These are phyloP conservation scores for rat (Rattus norvegicus) DNA, from an alignment of 2,113 vertebrate species.

Conservation along the genomic window DNA sequence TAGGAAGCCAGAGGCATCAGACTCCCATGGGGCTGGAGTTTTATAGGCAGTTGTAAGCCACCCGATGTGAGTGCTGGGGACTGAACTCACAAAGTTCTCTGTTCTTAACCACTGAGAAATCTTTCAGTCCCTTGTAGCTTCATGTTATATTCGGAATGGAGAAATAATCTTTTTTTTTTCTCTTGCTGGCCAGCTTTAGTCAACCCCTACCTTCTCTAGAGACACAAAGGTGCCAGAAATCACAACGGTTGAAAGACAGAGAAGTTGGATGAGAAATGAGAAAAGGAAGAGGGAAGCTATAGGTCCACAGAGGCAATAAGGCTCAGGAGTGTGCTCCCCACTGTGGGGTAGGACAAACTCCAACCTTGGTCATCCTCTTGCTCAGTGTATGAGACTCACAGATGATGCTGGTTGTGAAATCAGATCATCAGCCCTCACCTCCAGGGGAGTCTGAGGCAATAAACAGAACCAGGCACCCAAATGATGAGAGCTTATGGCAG, in stretches of 20 bases:
- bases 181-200: background rate
- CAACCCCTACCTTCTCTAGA: background rate
- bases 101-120: background rate
- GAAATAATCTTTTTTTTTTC: background rate
- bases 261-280: background rate
- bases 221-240: background rate
- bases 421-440: too few species aligned
- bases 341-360: accelerated
- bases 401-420: background rate
- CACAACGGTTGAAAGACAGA: background rate
- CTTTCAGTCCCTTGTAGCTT: background rate
- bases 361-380: background rate
- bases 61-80: background rate
- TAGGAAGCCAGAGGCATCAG: background rate
- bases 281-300: background rate
- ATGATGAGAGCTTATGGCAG: too few species aligned
- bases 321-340: background rate
- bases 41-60: background rate
- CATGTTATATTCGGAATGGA: background rate
- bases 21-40: too few species aligned
- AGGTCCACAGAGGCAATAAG: background rate
- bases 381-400: background rate
- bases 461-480: background rate
- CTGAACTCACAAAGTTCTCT: background rate
- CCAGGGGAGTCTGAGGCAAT: background rate